A percentile compares a stretch with the other conserved stretches of the same genome.
Conservation (phyloP, 2,797 vertebrate genomes). For the Mus spretus region DNA sequence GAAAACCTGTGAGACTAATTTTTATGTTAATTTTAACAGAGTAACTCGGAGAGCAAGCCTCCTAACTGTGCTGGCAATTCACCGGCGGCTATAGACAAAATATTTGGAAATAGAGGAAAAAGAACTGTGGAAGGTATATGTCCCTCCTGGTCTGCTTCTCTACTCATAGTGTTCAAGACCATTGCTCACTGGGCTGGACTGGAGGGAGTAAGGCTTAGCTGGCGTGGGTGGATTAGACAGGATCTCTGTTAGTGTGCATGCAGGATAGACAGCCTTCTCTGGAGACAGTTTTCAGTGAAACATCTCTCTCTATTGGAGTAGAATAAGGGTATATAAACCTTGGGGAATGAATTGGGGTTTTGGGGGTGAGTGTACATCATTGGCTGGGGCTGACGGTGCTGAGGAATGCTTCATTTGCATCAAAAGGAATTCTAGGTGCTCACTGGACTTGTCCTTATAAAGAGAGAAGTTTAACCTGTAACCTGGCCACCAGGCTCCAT, state of each 20-base stretch:
- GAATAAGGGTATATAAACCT: background rate
- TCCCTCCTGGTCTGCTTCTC: background rate
- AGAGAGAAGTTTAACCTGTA: background rate
- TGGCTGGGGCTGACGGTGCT: background rate
- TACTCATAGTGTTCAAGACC: background rate
- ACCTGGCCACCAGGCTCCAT: background rate
- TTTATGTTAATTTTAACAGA: constrained; percentile 83
- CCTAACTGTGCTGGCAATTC: background rate
- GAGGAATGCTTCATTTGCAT: background rate
- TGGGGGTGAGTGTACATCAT: background rate
- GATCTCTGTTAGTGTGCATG: background rate
- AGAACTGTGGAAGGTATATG: background rate
- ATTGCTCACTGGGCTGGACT: background rate
- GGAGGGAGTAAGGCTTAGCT: background rate
- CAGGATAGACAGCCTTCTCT: background rate
- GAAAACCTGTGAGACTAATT: background rate
- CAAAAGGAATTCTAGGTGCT: background rate
- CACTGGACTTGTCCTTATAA: too few species aligned
- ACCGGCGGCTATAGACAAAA: background rate
- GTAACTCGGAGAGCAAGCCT: constrained; percentile 78
- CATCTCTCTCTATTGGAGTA: background rate
- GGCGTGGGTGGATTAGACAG: background rate
- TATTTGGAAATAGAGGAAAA: background rate
- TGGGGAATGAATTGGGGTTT: background rate
- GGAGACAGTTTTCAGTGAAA: background rate